A percentile compares a stretch with the other conserved stretches of the same genome.
Evolutionary conservation across 2,797 vertebrate genomes (phyloP).

Genomic region (Ceyx erithaca): DNA sequence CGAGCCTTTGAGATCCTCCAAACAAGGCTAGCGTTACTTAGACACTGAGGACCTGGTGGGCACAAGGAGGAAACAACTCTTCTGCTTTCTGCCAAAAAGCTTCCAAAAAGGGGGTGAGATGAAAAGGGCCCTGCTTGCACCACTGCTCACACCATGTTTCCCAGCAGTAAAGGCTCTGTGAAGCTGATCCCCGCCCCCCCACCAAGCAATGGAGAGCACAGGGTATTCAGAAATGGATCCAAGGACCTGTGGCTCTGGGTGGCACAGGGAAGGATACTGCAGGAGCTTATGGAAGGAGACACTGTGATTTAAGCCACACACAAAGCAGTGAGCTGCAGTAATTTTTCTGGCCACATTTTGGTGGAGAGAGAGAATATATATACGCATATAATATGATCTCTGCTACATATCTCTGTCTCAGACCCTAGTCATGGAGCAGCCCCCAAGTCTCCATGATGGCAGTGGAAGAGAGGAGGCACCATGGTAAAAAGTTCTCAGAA

Average conservation of each 20-base stretch:
- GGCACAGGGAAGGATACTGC: not conserved
- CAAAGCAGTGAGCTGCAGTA: not conserved
- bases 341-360: not conserved
- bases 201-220: not conserved
- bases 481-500: accelerated
- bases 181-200: not conserved
- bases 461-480: not conserved
- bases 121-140: not conserved
- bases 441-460: accelerated
- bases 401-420: accelerated
- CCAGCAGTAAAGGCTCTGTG: not conserved
- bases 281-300: not conserved
- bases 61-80: not conserved
- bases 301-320: not conserved
- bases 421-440: not conserved
- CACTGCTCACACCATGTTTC: not conserved
- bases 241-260: not conserved
- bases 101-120: not conserved
- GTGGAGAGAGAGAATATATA: not conserved
- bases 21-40: not conserved
- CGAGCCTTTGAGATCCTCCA: not conserved
- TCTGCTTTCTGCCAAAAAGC: not conserved
- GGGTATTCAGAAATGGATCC: not conserved
- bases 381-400: accelerated
- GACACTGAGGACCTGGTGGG: not conserved